Evolutionary conservation across 2,888 invertebrate species (phyloP), one percentile per base, ranked within the genome.

Genomic region (Timandra comae): DNA sequence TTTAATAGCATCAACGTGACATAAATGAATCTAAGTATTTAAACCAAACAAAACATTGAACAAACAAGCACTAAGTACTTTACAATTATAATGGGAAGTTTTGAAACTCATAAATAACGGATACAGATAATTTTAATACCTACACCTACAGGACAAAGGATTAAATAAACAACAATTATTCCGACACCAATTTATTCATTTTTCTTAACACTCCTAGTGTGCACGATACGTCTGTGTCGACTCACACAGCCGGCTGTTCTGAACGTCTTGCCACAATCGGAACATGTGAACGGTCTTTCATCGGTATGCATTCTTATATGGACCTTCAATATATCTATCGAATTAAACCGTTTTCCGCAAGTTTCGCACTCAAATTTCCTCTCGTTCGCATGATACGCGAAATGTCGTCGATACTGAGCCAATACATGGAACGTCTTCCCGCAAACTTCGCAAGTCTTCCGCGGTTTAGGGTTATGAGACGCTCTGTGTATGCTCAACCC

Each of bases 261-360:
- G 46, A 87, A 87, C 0, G 76, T 71, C 51, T 87, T 87, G 0
- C 81, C 82, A 35, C 87, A 87, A 21, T 84, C 75, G 2, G 67
- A 58, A 44, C 87, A 87, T 12, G 63, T 53, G 48, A 81, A 86
- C 0, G 86, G 84, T 12, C 84, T 51, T 43, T 84, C 84, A 8
- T 86, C 84, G 0, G 82, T 82, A 32, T 88, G 88, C 1, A 73
- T 85, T 29, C 86, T 68, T 28, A 71, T 66, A 36, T 89, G 88
- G 0, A 87, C 82, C 27, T 63, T 65, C 24, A 88, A 56, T 11
- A 87, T 86, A 32, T 88, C 88, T 12, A 77, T 53, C 2, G 88
- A 86, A 30, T 86, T 87, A 41, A 88, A 89, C 5, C 86, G 61
- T 44, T 87, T 88, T 1, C 86, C 85, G 40, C 88, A 88, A 0